Evolutionary conservation across 2,888 invertebrate species (phyloP).

Genomic region (Pyrgus malvae): DNA sequence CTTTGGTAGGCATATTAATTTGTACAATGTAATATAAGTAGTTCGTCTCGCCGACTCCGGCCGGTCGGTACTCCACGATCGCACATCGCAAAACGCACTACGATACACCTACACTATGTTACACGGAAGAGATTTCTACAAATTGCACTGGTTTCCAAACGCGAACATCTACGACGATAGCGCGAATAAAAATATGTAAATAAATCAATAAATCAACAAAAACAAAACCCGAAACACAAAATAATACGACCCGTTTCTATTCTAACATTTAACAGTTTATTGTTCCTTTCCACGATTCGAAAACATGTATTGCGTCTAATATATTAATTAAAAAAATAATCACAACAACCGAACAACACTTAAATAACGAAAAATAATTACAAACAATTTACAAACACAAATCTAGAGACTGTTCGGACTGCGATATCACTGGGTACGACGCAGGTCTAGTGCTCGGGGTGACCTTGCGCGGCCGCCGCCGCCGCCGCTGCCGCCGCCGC

Average conservation of each 20-base stretch:
- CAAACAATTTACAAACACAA: slow-evolving; percentile 80
- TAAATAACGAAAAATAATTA: slow-evolving; percentile 78
- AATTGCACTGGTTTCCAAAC: slow-evolving; percentile 81
- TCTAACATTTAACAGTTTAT: slow-evolving; percentile 79
- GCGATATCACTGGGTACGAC: slow-evolving; percentile 58
- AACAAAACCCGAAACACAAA: slow-evolving; percentile 76
- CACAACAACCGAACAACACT: slow-evolving; percentile 83
- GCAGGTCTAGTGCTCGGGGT: slow-evolving; percentile 72
- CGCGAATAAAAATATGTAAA: slow-evolving; percentile 75
- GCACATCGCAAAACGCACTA: slow-evolving; percentile 71
- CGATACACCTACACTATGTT: slow-evolving; percentile 73
- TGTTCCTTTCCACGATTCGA: slow-evolving; percentile 65
- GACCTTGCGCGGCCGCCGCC: slow-evolving; percentile 87
- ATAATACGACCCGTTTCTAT: slow-evolving; percentile 81
- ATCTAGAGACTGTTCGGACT: slow-evolving; percentile 72
- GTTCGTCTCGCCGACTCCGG: slow-evolving; percentile 65
- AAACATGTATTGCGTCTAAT: slow-evolving; percentile 61
- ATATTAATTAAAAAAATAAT: slow-evolving; percentile 72
- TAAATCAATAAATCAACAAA: slow-evolving; percentile 77
- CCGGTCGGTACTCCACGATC: slow-evolving; percentile 56
- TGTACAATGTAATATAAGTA: slow-evolving; percentile 76
- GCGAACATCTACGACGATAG: slow-evolving; percentile 75
- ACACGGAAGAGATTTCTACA: slow-evolving; percentile 81
- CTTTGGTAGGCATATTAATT: slow-evolving; percentile 82
- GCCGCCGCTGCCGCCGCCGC: slow-evolving; percentile 89